A percentile compares a stretch with the other conserved stretches of the same genome.
These are phyloP conservation scores for Astreopora myriophthalma DNA, from an alignment of 64 coral and sea anemone species.

Conservation along the genomic window DNA sequence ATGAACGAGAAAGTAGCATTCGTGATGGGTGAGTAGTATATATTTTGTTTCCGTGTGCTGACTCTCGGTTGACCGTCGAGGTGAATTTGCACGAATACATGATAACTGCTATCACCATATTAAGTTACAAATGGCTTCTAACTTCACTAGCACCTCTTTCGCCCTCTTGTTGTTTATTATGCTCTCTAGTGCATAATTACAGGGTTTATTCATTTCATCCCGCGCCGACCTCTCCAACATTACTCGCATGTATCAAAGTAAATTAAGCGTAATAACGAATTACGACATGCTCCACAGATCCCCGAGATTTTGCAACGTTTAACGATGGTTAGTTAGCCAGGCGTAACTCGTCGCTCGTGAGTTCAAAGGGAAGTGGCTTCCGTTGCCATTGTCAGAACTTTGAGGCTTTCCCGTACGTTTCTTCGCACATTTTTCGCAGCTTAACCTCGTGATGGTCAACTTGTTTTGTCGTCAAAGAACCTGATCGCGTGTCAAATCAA, in stretches of 20 bases:
- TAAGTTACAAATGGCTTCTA: not conserved
- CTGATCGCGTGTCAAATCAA: slow-evolving; percentile 34
- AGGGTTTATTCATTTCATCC: not conserved
- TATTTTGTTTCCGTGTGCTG: slow-evolving; percentile 29
- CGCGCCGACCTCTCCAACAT: not conserved
- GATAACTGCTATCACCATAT: not conserved
- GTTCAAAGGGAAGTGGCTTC: not conserved
- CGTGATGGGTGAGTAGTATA: not conserved
- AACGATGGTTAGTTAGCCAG: not conserved
- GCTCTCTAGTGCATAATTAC: slow-evolving; percentile 15
- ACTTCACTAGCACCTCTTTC: not conserved
- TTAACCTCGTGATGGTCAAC: not conserved
- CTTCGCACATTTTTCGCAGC: not conserved
- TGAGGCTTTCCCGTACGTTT: not conserved
- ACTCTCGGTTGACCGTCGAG: not conserved
- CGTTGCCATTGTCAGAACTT: not conserved
- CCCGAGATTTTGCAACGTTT: not conserved
- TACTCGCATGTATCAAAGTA: not conserved
- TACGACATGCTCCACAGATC: slow-evolving; percentile 15
- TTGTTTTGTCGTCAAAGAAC: not conserved
- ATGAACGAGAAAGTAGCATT: not conserved
- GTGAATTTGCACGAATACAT: not conserved
- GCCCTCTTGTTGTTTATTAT: not conserved
- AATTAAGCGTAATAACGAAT: slow-evolving; percentile 45
- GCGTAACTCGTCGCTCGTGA: not conserved